Evolutionary conservation across 2,113 vertebrate species (phyloP), one percentile per base, ranked within the genome.

Genomic region (Chionodraco myersi): DNA sequence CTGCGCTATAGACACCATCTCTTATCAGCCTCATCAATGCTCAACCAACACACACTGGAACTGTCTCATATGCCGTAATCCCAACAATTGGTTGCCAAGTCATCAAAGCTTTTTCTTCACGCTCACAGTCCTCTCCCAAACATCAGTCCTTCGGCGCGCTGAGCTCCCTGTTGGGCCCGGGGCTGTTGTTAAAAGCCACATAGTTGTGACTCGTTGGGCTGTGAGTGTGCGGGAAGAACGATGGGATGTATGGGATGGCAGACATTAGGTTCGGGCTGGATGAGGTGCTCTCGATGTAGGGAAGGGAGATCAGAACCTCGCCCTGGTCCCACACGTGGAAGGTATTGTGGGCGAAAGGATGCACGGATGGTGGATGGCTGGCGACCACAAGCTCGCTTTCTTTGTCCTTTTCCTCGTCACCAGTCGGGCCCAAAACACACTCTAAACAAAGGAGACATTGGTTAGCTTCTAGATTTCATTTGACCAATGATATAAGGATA

Each of bases 301-400:
- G 78, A 62, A 94, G 68, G 1, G 94, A 60, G 79, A 95, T 90
- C 60, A 93, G 84, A 56, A 95, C 92, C 7, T 93, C 93, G 2
- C 95, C 94, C 88, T 93, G 91, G 87, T 96, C 93, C 95, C 94
- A 95, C 77, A 96, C 92, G 10, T 95, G 94, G 88, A 95, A 96
- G 79, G 94, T 91, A 14, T 96, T 96, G 88, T 94, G 94, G 57
- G 92, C 71, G 7, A 93, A 89, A 0, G 92, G 86, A 44, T 94
- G 88, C 0, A 48, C 47, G 0, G 72, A 13, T 0, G 90, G 87
- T 2, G 86, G 82, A 44, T 91, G 89, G 23, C 77, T 85, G 56
- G 85, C 59, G n/a, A 72, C 61, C 64, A 69, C 11, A 44, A 1
- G 12, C 11, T 82, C 75, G 7, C 36, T 83, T 9, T 93, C 87